Evolutionary conservation across 2,113 vertebrate species (phyloP), one percentile per base, ranked within the genome.

Genomic region (Gobiocypris rarus): DNA sequence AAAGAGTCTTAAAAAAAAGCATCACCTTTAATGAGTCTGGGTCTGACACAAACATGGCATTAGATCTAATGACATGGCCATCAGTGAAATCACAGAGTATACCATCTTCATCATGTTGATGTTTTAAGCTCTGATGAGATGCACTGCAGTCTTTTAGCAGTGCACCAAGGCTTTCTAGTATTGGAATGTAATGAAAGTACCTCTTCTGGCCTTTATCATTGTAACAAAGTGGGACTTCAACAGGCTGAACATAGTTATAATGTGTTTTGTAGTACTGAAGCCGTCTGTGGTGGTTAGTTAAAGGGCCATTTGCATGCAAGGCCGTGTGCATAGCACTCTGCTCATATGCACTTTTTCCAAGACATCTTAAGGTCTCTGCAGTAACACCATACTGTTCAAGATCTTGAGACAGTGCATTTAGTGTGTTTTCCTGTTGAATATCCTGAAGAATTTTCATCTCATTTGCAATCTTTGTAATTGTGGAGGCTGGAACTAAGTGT

Each of bases 1-100:
- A 87, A 87, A 38, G 83, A 28, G 31, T 81, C 77, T 22, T 81
- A n/a, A n/a, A 77, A 75, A 87, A 85, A n/a, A 81, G 56, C 43
- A 74, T 48, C 9, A 74, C 19, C 71, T 74, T 74, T 74, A 45
- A 45, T 22, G 19, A 45, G 38, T 26, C 71, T 45, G 41, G 38
- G 41, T 74, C 71, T n/a, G 41, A 19, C 3, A 34, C 38, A 74
- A 74, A 74, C 70, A 74, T 45, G 2, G 19, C 19, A 74, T 45
- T 74, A 11, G 9, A 74, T 74, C 19, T 48, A 45, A 74, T 74
- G 71, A 2, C 71, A 45, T 11, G 19, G 1, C 71, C 71, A 74
- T 74, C 71, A 74, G 41, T 45, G 24, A 74, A 8, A 80, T 80
- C 52, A 80, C 9, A 13, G 9, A 79, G 52, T 59, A 26, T 58